Evolutionary conservation across 2,113 vertebrate genomes (phyloP).

Genomic region (Sterna hirundo): DNA sequence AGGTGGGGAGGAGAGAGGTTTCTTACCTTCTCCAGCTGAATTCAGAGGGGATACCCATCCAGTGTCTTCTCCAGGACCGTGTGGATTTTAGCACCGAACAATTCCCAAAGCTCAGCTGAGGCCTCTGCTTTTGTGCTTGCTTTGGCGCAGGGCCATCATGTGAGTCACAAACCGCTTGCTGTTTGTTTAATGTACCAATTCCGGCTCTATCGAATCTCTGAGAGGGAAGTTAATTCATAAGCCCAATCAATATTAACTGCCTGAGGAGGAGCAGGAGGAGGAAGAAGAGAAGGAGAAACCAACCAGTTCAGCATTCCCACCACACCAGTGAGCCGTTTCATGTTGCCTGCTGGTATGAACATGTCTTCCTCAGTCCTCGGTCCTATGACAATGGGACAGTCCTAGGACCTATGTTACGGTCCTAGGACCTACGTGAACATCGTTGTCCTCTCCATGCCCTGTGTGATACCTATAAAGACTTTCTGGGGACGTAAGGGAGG

Average conservation of each 20-base stretch:
- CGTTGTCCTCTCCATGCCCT: not conserved
- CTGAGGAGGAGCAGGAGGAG: not conserved
- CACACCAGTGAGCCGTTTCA: accelerated
- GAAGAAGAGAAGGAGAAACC: not conserved
- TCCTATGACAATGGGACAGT: not conserved
- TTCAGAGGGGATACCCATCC: not conserved
- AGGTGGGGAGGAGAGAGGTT: not conserved
- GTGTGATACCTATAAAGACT: not conserved
- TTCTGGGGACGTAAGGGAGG: accelerated
- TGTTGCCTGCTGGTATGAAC: not conserved
- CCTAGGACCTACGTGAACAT: not conserved
- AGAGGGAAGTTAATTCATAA: slow-evolving; percentile 31
- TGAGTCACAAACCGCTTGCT: not conserved
- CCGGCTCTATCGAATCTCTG: not conserved
- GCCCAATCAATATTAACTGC: not conserved
- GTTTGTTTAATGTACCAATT: slow-evolving; percentile 28
- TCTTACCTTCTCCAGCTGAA: not conserved
- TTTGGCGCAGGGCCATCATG: not conserved
- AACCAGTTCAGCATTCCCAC: not conserved
- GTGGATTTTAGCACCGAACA: not conserved
- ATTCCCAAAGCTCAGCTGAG: not conserved
- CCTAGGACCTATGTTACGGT: not conserved
- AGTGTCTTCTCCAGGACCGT: accelerated
- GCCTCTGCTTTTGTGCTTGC: not conserved
- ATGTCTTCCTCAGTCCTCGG: accelerated